Evolutionary conservation across 2,113 vertebrate species (phyloP), one percentile per base, ranked within the genome.

Genomic region (Hirundichthys speculiger): DNA sequence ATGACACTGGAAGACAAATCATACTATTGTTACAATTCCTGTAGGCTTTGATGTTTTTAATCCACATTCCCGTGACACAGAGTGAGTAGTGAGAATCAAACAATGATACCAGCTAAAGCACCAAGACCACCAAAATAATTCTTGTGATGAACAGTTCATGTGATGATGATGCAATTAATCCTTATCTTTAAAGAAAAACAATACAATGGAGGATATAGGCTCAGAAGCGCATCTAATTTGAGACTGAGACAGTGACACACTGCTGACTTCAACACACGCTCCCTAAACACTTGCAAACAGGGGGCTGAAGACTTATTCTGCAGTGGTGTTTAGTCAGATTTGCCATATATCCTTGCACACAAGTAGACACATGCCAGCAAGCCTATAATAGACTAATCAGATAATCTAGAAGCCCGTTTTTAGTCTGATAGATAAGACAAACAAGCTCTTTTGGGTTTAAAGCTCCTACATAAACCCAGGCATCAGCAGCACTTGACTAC

Each of bases 101-200:
- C 18, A 60, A 61, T 71, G 50, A 71, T 57, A 64, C 16, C 25
- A 68, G 69, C 40, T 20, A 52, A 27, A 68, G 51, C 65, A 65
- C 8, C 13, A 58, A 72, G 73, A 52, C 48, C 68, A 71, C 34
- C 45, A 68, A 78, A 82, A 73, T 82, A 85, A 88, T 87, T 76
- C 61, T 34, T 34, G n/a, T n/a, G n/a, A n/a, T n/a, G n/a, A n/a
- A n/a, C n/a, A n/a, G n/a, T 45, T 65, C 19, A 34, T 68, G 67
- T 19, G 41, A 75, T 51, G 64, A 61, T 24, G 57, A 75, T 25
- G 19, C 75, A 48, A n/a, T 16, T 86, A 81, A 89, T 89, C 84
- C 72, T 83, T 75, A 90, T 82, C 78, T 81, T 64, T 21, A 69
- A 73, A 64, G 18, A 38, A 48, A 72, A 56, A 59, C 16, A 67